phyloP scores from a whole-genome alignment of 2,888 invertebrate genomes.

The Pelosia muscerda region DNA sequence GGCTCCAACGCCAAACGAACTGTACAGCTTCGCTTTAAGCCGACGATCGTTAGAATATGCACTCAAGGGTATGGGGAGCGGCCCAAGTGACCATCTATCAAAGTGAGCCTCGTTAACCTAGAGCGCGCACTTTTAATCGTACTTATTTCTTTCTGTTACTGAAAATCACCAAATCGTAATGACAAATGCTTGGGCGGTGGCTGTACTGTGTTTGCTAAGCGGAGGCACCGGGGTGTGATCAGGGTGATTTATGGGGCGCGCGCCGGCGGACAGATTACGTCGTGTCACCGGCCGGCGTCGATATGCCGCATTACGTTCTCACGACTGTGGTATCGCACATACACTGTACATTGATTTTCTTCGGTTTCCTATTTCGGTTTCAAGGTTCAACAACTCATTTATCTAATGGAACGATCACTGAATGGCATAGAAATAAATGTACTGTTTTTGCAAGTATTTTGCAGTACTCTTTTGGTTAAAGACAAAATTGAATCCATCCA shows the following conservation, averaged over 20 bases:
- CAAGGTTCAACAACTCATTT: background rate
- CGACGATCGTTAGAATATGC: constrained; percentile 51
- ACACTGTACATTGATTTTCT: constrained; percentile 9
- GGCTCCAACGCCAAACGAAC: constrained; percentile 47
- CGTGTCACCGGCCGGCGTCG: constrained; percentile 27
- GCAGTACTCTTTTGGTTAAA: background rate
- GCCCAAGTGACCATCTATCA: constrained; percentile 64
- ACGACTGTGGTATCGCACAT: background rate
- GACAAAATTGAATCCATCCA: background rate
- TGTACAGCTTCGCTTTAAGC: constrained; percentile 42
- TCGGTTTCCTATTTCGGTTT: background rate
- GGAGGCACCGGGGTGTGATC: constrained; percentile 13
- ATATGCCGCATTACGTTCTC: background rate
- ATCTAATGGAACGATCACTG: background rate
- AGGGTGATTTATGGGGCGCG: constrained; percentile 41
- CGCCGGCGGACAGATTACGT: constrained; percentile 31
- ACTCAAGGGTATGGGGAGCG: constrained; percentile 43
- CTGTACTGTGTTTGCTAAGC: constrained; percentile 19
- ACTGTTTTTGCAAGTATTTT: background rate
- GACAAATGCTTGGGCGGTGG: constrained; percentile 53
- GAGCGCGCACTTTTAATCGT: constrained; percentile 66
- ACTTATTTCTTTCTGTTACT: constrained; percentile 54
- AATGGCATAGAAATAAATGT: background rate
- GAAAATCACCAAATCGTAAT: constrained; percentile 55
- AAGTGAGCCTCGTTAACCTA: constrained; percentile 67